phyloP scores from a whole-genome alignment of 2,888 invertebrate genomes.

The Drepanosiphum platanoidis region DNA sequence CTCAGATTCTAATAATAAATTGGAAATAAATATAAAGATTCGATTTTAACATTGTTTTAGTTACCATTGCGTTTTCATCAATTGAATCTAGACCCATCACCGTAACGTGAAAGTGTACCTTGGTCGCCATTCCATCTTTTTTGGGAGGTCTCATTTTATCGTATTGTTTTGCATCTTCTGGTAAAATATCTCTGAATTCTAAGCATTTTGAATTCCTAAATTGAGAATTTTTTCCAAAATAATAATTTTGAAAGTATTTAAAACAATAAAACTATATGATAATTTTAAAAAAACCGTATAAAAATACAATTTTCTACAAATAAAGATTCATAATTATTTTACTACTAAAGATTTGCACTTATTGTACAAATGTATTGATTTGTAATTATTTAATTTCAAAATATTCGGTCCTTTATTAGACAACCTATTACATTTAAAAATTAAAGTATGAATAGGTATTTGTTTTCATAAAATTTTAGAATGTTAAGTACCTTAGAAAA shows the following conservation, averaged over 20 bases:
- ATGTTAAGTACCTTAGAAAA: no score
- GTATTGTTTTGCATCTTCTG: conserved; percentile 85
- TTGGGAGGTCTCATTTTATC: conserved; percentile 95
- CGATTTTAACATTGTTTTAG: conserved; percentile 58
- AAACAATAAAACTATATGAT: neutral
- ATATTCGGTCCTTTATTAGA: neutral
- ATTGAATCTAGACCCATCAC: conserved; percentile 96
- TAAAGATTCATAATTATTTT: no score
- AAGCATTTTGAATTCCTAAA: conserved; percentile 68
- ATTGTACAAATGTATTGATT: no score
- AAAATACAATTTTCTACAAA: no score
- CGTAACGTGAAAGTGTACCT: conserved; percentile 90
- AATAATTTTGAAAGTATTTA: neutral
- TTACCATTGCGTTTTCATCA: conserved; percentile 94
- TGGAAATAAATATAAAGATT: conserved; percentile 4
- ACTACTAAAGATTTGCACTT: no score
- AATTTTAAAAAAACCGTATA: no score
- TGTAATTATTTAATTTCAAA: neutral
- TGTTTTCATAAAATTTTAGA: neutral
- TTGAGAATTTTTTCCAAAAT: conserved; percentile 2
- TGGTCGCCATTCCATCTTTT: conserved; percentile 86
- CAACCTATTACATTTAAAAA: neutral
- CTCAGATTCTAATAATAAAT: no score
- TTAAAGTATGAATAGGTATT: neutral
- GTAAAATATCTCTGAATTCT: conserved; percentile 84